These are phyloP conservation scores for Heterodera schachtii DNA, from an alignment of 1,140 invertebrate species.

Conservation along the genomic window DNA sequence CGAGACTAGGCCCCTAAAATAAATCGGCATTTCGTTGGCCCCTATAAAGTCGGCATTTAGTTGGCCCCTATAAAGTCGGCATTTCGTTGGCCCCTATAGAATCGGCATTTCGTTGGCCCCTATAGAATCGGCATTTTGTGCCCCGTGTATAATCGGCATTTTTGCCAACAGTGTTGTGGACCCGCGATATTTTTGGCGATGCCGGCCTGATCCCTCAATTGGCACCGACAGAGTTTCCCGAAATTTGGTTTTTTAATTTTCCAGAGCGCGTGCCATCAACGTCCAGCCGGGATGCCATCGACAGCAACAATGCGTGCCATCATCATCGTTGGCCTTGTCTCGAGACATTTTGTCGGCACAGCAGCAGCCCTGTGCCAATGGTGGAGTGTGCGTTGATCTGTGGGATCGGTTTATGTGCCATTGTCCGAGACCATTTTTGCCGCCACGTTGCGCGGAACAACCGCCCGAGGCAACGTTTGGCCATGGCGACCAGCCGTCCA, in stretches of 20 bases:
- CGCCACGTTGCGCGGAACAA: constrained; percentile 5
- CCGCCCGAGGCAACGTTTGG: constrained; percentile 11
- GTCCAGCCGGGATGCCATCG: constrained; percentile 32
- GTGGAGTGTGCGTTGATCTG: constrained; percentile 82
- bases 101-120: background rate
- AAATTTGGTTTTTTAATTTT: background rate
- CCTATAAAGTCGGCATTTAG: background rate
- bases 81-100: no score
- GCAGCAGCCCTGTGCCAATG: constrained; percentile 73
- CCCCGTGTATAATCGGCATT: no score
- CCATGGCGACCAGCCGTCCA: constrained; percentile 15
- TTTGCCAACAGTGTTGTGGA: no score
- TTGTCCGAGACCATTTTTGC: constrained; percentile 72
- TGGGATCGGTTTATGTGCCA: constrained; percentile 84
- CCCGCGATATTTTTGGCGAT: no score
- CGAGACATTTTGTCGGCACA: background rate
- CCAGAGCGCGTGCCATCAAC: constrained; percentile 26
- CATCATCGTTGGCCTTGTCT: background rate
- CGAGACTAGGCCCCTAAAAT: background rate
- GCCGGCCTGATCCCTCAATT: background rate
- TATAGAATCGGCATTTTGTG: background rate
- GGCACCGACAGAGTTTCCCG: no score
- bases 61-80: no score
- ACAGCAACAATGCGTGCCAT: constrained; percentile 23
- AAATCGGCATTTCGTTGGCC: background rate